Evolutionary conservation across 2,888 invertebrate genomes (phyloP).

Genomic region (Eumerus sabulonum): DNA sequence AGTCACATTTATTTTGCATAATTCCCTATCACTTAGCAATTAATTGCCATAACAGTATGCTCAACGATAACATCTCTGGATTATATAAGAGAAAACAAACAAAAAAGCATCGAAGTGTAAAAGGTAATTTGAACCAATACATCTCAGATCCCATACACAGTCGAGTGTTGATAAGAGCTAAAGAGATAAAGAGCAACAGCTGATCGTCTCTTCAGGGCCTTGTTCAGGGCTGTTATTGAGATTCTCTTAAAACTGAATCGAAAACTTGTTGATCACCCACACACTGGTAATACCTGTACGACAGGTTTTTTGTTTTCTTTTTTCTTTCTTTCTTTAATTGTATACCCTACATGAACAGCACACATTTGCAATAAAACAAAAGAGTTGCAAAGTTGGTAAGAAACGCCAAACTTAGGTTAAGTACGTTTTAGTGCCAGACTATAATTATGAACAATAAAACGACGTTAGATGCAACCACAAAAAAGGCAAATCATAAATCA

Average conservation of each 20-base stretch:
- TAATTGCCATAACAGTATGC: neutral
- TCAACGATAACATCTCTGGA: slow-evolving; percentile 35
- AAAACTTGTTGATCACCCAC: neutral
- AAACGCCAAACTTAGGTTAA: slow-evolving; percentile 38
- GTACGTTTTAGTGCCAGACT: neutral
- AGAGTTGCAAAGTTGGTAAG: slow-evolving; percentile 41
- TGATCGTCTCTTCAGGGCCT: slow-evolving; percentile 39
- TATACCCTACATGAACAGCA: too few species aligned
- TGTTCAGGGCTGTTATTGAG: neutral
- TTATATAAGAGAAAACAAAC: slow-evolving; percentile 12
- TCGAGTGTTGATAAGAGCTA: neutral
- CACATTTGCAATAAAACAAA: slow-evolving; percentile 23
- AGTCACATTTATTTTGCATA: too few species aligned
- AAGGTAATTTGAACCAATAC: slow-evolving; percentile 36
- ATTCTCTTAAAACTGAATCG: slow-evolving; percentile 14
- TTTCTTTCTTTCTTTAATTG: neutral
- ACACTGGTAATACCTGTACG: slow-evolving; percentile 30
- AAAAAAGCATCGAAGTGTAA: slow-evolving; percentile 21
- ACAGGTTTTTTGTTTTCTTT: slow-evolving; percentile 63
- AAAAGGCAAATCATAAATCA: slow-evolving; percentile 37
- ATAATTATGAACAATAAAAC: too few species aligned
- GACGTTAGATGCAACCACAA: neutral
- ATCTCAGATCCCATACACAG: slow-evolving; percentile 3
- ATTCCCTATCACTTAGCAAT: neutral
- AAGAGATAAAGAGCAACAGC: slow-evolving; percentile 37